Conservation (phyloP, 1,140 invertebrate species). For the Drosophila nasuta region DNA sequence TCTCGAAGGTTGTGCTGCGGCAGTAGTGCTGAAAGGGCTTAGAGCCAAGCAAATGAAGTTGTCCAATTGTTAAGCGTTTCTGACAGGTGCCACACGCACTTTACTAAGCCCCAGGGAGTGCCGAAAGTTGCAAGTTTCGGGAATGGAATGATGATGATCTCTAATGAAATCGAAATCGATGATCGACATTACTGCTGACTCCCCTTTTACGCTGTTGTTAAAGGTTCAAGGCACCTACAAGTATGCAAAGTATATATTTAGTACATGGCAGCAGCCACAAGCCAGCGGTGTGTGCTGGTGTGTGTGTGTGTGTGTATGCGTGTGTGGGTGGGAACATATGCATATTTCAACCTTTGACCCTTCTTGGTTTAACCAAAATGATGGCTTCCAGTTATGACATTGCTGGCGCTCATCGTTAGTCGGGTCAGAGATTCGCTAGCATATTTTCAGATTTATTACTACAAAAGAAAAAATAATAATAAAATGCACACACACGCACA, state of each 20-base stretch:
- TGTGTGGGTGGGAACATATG: conserved; percentile 10
- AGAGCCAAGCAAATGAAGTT: conserved; percentile 33
- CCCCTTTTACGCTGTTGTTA: background rate
- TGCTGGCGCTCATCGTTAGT: conserved; percentile 31
- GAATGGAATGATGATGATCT: background rate
- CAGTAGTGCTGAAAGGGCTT: conserved; percentile 20
- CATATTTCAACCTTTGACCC: conserved; percentile 56
- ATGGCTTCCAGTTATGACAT: conserved; percentile 13
- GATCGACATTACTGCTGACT: conserved; percentile 6
- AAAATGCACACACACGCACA: background rate
- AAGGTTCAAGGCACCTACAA: background rate
- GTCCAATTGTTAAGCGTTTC: conserved; percentile 50
- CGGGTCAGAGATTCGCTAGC: conserved; percentile 33
- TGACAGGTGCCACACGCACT: conserved; percentile 65
- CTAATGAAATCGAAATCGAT: conserved; percentile 11
- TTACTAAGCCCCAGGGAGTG: conserved; percentile 25
- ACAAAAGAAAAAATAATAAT: background rate
- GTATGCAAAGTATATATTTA: background rate
- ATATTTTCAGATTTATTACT: conserved; percentile 16
- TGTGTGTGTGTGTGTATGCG: background rate
- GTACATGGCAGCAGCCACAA: background rate
- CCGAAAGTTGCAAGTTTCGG: no score
- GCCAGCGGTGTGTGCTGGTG: no score
- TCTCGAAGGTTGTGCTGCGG: background rate
- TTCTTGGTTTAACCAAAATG: conserved; percentile 33